Base-by-base conservation (phyloP, 2,797 vertebrate species). In the Eospalax fontanierii region DNA sequence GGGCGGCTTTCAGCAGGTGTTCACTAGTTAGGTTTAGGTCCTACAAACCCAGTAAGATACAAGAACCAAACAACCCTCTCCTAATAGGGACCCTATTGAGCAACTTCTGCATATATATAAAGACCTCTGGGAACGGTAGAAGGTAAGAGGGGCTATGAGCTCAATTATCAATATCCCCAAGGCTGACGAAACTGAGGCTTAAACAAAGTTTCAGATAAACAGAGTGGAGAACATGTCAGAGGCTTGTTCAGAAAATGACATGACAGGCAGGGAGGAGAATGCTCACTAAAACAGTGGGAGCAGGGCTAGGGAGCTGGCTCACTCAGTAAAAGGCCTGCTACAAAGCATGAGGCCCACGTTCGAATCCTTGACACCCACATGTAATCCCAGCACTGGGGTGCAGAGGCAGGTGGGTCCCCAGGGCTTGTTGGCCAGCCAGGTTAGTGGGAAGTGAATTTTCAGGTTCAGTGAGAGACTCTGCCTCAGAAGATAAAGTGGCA, bases 21-120 rank as follows among this genome's bases (percentile, higher is more conserved):
- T 91, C 28, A 35, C 54, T 35, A 70, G 57, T 63, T 50, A 76
- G 85, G 63, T 54, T 86, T 65, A 94, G 59, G 46, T 14, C 33
- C 46, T 59, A 68, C 4, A 88, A 80, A 18, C 71, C 3, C 28
- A 61, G 2, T 6, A 87, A 70, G 22, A 21, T 65, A 61, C 4
- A 54, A 63, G 57, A n/a, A 33, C 61, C 22, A 78, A 43, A 90
- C 43, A 50, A n/a, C 84, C 21, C 73, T 85, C 7, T 63, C 18
- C 43, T 93, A 5, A 19, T 1, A 18, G 35, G 87, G 33, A 11
- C 91, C 46, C 35, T 24, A 35, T 76, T 71, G 65, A 84, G 73
- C 50, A 82, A 87, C 76, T 89, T 70, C 75, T 89, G 22, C 22
- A 75, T 8, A 6, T 61, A 84, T 66, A 40, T 84, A 83, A 89